Base-by-base conservation (phyloP, 2,888 invertebrate species). In the Buathra laborator region DNA sequence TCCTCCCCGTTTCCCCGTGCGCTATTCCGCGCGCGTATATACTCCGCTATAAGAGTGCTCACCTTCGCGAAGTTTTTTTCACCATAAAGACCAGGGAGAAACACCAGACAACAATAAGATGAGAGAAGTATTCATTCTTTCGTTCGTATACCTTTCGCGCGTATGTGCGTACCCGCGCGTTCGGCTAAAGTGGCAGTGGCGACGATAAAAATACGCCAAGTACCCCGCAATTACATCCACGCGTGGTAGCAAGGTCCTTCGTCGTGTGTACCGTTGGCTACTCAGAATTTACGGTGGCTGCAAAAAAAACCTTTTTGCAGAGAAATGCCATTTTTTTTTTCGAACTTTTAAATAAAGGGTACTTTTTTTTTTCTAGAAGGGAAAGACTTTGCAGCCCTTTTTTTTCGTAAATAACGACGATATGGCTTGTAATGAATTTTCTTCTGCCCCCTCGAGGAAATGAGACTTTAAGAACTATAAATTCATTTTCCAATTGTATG, bases 101-200 rank as follows among this genome's bases (percentile, higher is more conserved):
- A 90, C 90, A 90, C 90, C 91, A 90, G 91, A 91, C 91, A 92
- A 92, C 92, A 92, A 92, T 92, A 91, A 93, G 90, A 90, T 89
- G 90, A 91, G 88, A 90, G 37, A 37, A 89, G 89, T 87, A 89
- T 88, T 89, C 88, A 53, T 84, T 77, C 37, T 37, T 37, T 37
- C 78, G 76, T 79, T 75, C 66, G 37, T 76, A 46, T 48, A 70
- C 48, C 53, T 53, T 71, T 59, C 53, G 68, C 64, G 7, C 70
- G 53, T 77, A 46, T 74, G 71, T 64, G 46, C 48, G 68, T 79
- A 81, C 56, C 12, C 46, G 62, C 29, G 53, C 62, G 88, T 90
- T 89, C 89, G 89, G 86, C 91, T 88, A 89, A 92, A 91, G 92
- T 91, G 90, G 89, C 91, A 88, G 89, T 90, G 90, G 90, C 89